These are phyloP conservation scores for Antedon mediterranea DNA, from an alignment of 53 echinoderm and acorn worm species.

Conservation along the genomic window DNA sequence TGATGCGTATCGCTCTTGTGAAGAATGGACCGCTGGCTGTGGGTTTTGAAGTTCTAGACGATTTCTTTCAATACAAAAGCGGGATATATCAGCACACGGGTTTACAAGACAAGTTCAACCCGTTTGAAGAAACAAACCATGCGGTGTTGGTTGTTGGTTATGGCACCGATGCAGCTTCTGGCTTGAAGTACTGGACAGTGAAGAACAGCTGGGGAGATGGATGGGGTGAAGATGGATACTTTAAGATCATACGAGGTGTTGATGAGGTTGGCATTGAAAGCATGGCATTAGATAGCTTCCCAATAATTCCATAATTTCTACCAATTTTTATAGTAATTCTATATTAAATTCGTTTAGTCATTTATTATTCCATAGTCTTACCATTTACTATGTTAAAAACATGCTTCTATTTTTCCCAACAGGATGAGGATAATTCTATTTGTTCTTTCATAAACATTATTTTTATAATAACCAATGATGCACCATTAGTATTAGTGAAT, in stretches of 20 bases:
- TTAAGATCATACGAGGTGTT: constrained; percentile 56
- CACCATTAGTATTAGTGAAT: too few species aligned
- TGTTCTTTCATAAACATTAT: too few species aligned
- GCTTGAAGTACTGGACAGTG: constrained; percentile 68
- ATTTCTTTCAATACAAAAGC: constrained; percentile 55
- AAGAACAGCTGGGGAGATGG: constrained; percentile 81
- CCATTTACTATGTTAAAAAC: too few species aligned
- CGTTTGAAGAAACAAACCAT: constrained; percentile 77
- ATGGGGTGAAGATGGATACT: constrained; percentile 87
- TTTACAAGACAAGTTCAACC: constrained; percentile 30
- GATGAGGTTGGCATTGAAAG: constrained; percentile 71
- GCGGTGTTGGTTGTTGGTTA: constrained; percentile 79
- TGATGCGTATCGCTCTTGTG: constrained; percentile 61
- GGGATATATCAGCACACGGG: constrained; percentile 79
- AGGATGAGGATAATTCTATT: too few species aligned
- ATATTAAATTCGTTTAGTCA: too few species aligned
- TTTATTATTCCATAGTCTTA: too few species aligned
- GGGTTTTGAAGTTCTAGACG: constrained; percentile 55
- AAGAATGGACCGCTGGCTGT: constrained; percentile 78
- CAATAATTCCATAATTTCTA: constrained; percentile 54
- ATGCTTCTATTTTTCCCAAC: too few species aligned
- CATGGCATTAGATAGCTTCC: constrained; percentile 69
- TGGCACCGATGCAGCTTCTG: constrained; percentile 38
- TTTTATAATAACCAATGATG: too few species aligned
- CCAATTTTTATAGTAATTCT: too few species aligned